Base-by-base conservation (phyloP, 2,113 vertebrate species). In the Gadus macrocephalus region DNA sequence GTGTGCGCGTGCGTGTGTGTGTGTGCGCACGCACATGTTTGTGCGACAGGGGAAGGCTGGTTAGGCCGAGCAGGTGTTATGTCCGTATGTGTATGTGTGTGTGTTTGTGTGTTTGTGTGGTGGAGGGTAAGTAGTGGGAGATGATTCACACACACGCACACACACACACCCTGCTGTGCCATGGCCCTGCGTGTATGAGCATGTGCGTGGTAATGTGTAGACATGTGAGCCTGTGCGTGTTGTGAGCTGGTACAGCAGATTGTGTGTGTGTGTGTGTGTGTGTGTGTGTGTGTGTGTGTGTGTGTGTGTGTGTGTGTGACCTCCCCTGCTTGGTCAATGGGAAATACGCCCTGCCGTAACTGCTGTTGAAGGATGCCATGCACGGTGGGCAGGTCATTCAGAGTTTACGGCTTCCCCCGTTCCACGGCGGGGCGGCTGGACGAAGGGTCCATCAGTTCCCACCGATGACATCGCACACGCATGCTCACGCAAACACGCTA, bases 321-420 rank as follows among this genome's bases (percentile, higher is more conserved):
- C 80, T 55, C 67, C 16, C 11, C 28, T 71, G 77, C 76, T 72
- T 79, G 79, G 83, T 86, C 79, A 80, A 76, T 73, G 74, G 78
- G 78, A 87, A 85, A 79, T 58, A 64, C 66, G 71, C 25, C 75
- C 68, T 55, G 53, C 53, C 64, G 60, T 77, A 75, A 49, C 81
- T 78, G 77, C 78, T 82, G 83, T 85, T 86, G 80, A 80, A 76
- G 82, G 85, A 85, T 71, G 81, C 71, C 81, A 79, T 78, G 77
- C 80, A 25, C 25, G 25, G 84, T 78, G 69, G 53, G 67, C 69
- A 35, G 88, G 86, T 90, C 89, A 88, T 62, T 69, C 79, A 81
- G 83, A 88, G 88, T 90, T 90, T 83, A 88, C 65, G 19, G n/a
- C 78, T 70, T 79, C 62, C 20, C 53, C 53, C 20, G 61, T 62